Base-by-base conservation (phyloP, 2,888 invertebrate genomes). In the Loripinus fragilis region DNA sequence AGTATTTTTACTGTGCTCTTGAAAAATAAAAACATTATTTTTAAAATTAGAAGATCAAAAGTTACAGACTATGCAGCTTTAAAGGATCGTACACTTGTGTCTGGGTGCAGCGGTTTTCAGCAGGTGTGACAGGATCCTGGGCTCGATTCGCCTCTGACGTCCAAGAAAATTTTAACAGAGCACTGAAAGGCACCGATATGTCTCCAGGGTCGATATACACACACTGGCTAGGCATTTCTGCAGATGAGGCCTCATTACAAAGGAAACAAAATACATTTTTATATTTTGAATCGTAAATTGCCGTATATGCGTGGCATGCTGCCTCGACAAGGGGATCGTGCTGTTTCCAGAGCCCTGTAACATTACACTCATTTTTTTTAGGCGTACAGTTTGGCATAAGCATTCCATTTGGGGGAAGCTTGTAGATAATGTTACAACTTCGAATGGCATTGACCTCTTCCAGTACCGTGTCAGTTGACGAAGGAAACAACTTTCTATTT, bases 291-390 rank as follows among this genome's bases (percentile, higher is more conserved):
- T 65, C 23, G 35, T 35, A 65, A 1, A 30, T 17, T 17, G 65
- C 65, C 12, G 35, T 65, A 23, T 35, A 65, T 28, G 65, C 65
- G 35, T 65, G 65, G 33, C 65, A 65, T 20, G 65, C 65, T 25
- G 65, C 33, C 20, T 65, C 65, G 30, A 33, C 12, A 0, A 65
- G 5, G 15, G 65, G 65, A n/a, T 65, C 65, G 17, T 65, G 35
- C 15, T 3, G n/a, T 65, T 12, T 20, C 65, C 65, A 65, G 33
- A 17, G 17, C 35, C 65, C 65, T 7, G 65, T 65, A 20, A 33
- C 20, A 25, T 65, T 65, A 15, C 65, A 65, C n/a, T 33, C 35
- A 3, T 30, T 33, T 20, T 33, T 45, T 12, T 0, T n/a, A 42
- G 42, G 42, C n/a, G 50, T 12, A 20, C n/a, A 12, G n/a, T n/a